phyloP scores from a whole-genome alignment of 1,140 invertebrate species.

The Asobara japonica region DNA sequence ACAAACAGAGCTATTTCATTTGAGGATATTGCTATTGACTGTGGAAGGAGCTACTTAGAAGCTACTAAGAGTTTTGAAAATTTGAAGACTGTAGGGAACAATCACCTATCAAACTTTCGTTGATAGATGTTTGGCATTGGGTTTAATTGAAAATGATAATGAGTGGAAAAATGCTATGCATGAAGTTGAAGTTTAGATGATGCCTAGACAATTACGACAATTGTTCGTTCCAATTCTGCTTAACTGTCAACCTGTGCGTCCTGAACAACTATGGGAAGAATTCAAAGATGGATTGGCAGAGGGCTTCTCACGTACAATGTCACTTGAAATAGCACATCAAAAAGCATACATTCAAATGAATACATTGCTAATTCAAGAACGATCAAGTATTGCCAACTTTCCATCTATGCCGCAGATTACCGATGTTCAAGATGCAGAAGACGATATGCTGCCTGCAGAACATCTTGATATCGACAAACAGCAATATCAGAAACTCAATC shows the following conservation, averaged over 20 bases:
- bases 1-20: background rate
- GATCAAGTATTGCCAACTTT: too few relatives aligned
- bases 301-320: background rate
- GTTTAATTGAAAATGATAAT: conserved; percentile 30
- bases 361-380: background rate
- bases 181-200: conserved; percentile 19
- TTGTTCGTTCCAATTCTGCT: conserved; percentile 25
- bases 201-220: conserved; percentile 2
- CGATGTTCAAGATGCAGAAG: background rate
- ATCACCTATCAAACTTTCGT: background rate
- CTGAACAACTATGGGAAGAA: conserved; percentile 22
- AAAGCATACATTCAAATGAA: background rate
- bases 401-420: too few relatives aligned
- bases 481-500: background rate
- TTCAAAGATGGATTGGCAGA: conserved; percentile 24
- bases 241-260: conserved; percentile 18
- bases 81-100: conserved; percentile 23
- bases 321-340: background rate
- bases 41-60: background rate
- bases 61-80: conserved; percentile 23
- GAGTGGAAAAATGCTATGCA: conserved; percentile 25
- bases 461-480: background rate
- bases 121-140: conserved; percentile 18
- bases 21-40: background rate
- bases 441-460: background rate